phyloP scores from a whole-genome alignment of 2,888 invertebrate species.

The Marasmarcha lunaedactyla region DNA sequence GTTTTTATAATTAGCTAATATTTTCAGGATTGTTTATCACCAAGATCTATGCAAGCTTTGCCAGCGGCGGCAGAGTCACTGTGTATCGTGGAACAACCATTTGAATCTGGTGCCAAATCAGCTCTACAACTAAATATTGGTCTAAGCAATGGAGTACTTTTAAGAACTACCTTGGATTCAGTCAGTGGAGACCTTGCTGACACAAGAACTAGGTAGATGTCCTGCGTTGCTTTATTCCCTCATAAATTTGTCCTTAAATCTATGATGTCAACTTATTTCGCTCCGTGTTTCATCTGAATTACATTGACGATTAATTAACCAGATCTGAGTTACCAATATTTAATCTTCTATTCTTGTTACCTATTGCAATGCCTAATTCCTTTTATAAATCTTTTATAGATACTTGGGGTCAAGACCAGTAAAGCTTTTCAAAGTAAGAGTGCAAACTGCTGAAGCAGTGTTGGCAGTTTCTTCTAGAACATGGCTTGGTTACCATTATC shows the following conservation, averaged over 20 bases:
- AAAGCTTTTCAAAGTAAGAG: slow-evolving; percentile 93
- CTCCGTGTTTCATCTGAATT: slow-evolving; percentile 75
- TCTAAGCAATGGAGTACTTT: slow-evolving; percentile 93
- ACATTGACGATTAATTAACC: slow-evolving; percentile 64
- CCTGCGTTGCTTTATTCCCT: background rate
- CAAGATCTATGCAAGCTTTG: slow-evolving; percentile 95
- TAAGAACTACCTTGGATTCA: slow-evolving; percentile 94
- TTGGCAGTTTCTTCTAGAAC: slow-evolving; percentile 97
- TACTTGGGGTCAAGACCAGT: slow-evolving; percentile 97
- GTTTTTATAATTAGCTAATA: too few relatives aligned
- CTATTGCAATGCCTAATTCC: too few relatives aligned
- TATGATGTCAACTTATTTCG: slow-evolving; percentile 52
- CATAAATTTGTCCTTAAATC: background rate
- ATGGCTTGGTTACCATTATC: slow-evolving; percentile 98
- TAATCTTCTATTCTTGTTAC: too few relatives aligned
- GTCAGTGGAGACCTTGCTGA: slow-evolving; percentile 97
- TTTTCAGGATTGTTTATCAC: slow-evolving; percentile 88
- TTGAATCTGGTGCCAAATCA: slow-evolving; percentile 76
- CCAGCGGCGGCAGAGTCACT: slow-evolving; percentile 97
- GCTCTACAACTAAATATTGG: slow-evolving; percentile 96
- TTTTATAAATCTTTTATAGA: slow-evolving; percentile 31
- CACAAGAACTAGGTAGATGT: slow-evolving; percentile 84
- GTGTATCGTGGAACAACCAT: slow-evolving; percentile 90
- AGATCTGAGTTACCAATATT: slow-evolving; percentile 42
- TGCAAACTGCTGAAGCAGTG: slow-evolving; percentile 97